Evolutionary conservation across 2,888 invertebrate genomes (phyloP), one percentile per base, ranked within the genome.

Genomic region (Conomelus anceps): DNA sequence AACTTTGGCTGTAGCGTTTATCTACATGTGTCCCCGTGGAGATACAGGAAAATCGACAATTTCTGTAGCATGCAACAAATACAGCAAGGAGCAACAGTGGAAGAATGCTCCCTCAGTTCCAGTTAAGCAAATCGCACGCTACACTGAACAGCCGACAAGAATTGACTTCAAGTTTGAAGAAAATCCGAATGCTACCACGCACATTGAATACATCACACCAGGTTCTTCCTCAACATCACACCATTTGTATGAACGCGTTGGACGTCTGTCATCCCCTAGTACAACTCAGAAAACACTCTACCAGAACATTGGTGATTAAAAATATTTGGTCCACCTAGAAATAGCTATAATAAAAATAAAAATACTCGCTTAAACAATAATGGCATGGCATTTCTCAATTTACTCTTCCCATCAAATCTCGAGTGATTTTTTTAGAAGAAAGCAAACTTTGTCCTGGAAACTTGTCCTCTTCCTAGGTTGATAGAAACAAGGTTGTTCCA

Each of bases 221-320:
- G 9, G 24, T 26, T 4, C 23, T 13, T 22, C 23, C 6, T 86
- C 86, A 23, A 22, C 23, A 1, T 7, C 86, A 86, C 24, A 86
- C 24, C 86, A 86, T 23, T 22, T 86, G 24, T 86, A 86, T 29
- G 86, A 86, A 24, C 86, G 86, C 11, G 86, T 86, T 22, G 86
- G 86, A 3, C 23, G 29, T 3, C 24, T 26, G 0, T 24, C 29
- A 17, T n/a, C 86, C 22, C 20, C 86, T 23, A 24, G 22, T 86
- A 9, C 29, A 20, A 23, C 86, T n/a, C 63, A 63, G 1, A 86
- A 86, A 86, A 86, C 26, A 20, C 24, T 86, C 3, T 86, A 86
- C 86, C 86, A 86, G n/a, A 86, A 86, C 87, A 93, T 97, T 63
- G 63, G n/a, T n/a, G 63, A 63, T n/a, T 63, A n/a, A 63, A 63